Conservation (phyloP, 2,888 invertebrate species). For the Hyalella azteca region DNA sequence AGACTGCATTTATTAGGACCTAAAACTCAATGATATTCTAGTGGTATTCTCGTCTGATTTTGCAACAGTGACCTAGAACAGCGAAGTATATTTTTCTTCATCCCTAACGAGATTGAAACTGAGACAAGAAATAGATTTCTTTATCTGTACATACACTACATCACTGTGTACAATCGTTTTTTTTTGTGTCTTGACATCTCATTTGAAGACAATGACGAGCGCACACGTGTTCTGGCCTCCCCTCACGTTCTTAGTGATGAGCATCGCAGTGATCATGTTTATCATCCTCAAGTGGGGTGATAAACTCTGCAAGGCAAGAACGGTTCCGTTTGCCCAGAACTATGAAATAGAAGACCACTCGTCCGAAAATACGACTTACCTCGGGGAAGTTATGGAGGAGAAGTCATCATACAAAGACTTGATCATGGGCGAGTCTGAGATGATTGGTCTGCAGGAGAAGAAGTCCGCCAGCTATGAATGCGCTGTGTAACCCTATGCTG, state of each 20-base stretch:
- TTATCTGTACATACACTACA: too few relatives aligned
- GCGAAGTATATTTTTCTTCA: too few relatives aligned
- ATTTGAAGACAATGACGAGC: too few relatives aligned
- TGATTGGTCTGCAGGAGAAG: slow-evolving; percentile 26
- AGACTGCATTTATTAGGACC: too few relatives aligned
- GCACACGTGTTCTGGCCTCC: slow-evolving; percentile 81
- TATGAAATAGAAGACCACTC: slow-evolving; percentile 36
- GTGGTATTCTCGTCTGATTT: too few relatives aligned
- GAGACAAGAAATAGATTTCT: too few relatives aligned
- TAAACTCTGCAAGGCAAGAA: slow-evolving; percentile 72
- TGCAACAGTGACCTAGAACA: too few relatives aligned
- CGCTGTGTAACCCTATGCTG: slow-evolving; percentile 19
- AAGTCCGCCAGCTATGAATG: background rate
- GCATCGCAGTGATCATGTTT: slow-evolving; percentile 75
- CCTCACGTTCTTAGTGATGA: slow-evolving; percentile 74
- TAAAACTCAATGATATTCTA: too few relatives aligned
- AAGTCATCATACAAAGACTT: slow-evolving; percentile 2
- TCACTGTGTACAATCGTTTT: too few relatives aligned
- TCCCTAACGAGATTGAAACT: too few relatives aligned
- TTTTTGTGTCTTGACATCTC: too few relatives aligned
- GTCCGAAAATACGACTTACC: slow-evolving; percentile 49
- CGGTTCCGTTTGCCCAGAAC: slow-evolving; percentile 44
- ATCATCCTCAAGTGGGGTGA: slow-evolving; percentile 77
- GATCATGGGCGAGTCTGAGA: background rate
- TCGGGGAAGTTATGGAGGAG: slow-evolving; percentile 43